Evolutionary conservation across 2,797 vertebrate genomes (phyloP).

Genomic region (Pelochelys cantorii): DNA sequence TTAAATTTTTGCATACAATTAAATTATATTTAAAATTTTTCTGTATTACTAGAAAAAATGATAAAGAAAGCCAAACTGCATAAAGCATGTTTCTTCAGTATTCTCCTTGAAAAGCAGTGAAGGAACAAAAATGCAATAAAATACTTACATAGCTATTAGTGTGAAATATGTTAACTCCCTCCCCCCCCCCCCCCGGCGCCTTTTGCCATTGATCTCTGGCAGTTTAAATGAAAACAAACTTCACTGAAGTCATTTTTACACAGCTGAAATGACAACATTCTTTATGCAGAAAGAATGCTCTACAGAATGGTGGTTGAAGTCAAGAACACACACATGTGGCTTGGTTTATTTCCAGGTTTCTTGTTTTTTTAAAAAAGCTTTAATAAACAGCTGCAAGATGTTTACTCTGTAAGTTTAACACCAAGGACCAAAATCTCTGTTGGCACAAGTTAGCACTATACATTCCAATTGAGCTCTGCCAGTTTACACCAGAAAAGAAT

Average conservation of each 20-base stretch:
- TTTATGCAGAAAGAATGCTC: slow-evolving; percentile 45
- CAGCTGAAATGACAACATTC: slow-evolving; percentile 72
- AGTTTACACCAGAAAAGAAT: slow-evolving; percentile 50
- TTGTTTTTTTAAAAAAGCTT: slow-evolving; percentile 62
- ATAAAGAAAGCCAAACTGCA: neutral
- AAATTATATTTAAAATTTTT: no score
- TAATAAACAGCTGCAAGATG: slow-evolving; percentile 59
- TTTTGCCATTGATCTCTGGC: slow-evolving; percentile 61
- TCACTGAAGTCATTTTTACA: slow-evolving; percentile 62
- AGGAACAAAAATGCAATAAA: slow-evolving; percentile 44
- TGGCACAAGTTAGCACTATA: slow-evolving; percentile 40
- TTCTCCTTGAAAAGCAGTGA: slow-evolving; percentile 34
- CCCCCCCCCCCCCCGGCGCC: neutral
- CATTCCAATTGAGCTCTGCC: neutral
- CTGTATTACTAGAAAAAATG: slow-evolving; percentile 18
- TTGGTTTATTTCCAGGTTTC: slow-evolving; percentile 70
- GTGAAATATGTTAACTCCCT: slow-evolving; percentile 44
- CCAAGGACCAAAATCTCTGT: slow-evolving; percentile 36
- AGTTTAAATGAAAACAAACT: slow-evolving; percentile 65
- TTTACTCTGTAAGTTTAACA: slow-evolving; percentile 57
- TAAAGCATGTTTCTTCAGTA: slow-evolving; percentile 37
- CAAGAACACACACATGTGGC: slow-evolving; percentile 59
- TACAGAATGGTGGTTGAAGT: slow-evolving; percentile 46
- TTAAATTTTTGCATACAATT: no score
- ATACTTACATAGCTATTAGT: slow-evolving; percentile 45